Evolutionary conservation across 2,888 invertebrate species (phyloP).

Genomic region (Hydriomena furcata): DNA sequence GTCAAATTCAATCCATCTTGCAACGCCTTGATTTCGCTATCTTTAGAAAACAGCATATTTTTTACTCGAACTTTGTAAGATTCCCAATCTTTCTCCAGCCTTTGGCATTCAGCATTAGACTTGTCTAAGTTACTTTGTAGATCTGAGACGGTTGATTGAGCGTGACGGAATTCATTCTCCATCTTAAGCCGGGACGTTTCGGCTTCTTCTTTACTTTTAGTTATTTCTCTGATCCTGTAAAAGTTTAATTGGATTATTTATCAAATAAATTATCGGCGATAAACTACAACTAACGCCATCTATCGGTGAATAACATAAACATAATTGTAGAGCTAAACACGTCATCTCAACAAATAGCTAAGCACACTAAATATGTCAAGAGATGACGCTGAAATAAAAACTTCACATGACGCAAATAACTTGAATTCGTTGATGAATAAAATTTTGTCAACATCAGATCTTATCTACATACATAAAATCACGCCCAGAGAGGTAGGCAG

Average conservation of each 20-base stretch:
- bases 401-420: no score
- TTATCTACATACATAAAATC: no score
- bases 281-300: conserved; percentile 1
- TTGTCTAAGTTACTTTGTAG: conserved; percentile 59
- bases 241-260: background rate
- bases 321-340: no score
- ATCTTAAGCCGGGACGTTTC: conserved; percentile 50
- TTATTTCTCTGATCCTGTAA: conserved; percentile 50
- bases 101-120: conserved; percentile 56
- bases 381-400: no score
- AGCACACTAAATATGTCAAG: no score
- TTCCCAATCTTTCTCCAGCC: conserved; percentile 73
- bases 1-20: conserved; percentile 56
- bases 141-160: conserved; percentile 59
- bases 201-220: conserved; percentile 44
- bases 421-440: no score
- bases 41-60: conserved; percentile 67
- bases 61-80: conserved; percentile 73
- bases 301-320: background rate
- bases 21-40: conserved; percentile 63
- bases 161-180: conserved; percentile 65
- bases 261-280: no score
- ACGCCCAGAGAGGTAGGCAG: no score
- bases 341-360: no score
- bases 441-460: no score